Percentiles rank a stretch among this genome's conserved stretches.
phyloP scores from a whole-genome alignment of 2,113 vertebrate genomes.

The Hucho hucho region DNA sequence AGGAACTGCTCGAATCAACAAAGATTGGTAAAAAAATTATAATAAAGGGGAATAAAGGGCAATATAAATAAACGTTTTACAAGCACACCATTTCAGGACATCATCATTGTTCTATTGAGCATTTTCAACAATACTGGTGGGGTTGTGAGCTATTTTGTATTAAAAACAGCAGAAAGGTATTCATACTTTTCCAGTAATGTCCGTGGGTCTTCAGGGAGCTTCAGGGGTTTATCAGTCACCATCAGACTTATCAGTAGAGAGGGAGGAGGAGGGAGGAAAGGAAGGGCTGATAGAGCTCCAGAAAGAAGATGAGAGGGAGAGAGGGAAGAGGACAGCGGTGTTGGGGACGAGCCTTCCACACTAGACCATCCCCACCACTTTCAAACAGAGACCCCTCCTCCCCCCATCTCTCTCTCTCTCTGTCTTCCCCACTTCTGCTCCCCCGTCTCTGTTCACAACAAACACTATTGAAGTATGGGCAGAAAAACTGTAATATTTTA shows the following conservation, averaged over 20 bases:
- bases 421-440: neutral
- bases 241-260: conserved; percentile 50
- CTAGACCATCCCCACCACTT: conserved; percentile 15
- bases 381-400: neutral
- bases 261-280: conserved; percentile 26
- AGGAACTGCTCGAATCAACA: too few relatives aligned
- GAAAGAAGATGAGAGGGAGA: conserved; percentile 10
- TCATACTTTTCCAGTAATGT: conserved; percentile 37
- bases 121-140: too few relatives aligned
- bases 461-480: neutral
- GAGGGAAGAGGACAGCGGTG: conserved; percentile 40
- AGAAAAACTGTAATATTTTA: neutral
- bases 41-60: too few relatives aligned
- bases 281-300: neutral
- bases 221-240: conserved; percentile 55
- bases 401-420: conserved; percentile 1
- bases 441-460: neutral
- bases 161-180: neutral
- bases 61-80: neutral
- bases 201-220: conserved; percentile 41
- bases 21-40: too few relatives aligned
- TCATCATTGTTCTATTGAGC: too few relatives aligned
- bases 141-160: too few relatives aligned
- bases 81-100: neutral
- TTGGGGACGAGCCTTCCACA: conserved; percentile 44